phyloP scores from a whole-genome alignment of 2,113 vertebrate genomes.

The Pomatostomus ruficeps region DNA sequence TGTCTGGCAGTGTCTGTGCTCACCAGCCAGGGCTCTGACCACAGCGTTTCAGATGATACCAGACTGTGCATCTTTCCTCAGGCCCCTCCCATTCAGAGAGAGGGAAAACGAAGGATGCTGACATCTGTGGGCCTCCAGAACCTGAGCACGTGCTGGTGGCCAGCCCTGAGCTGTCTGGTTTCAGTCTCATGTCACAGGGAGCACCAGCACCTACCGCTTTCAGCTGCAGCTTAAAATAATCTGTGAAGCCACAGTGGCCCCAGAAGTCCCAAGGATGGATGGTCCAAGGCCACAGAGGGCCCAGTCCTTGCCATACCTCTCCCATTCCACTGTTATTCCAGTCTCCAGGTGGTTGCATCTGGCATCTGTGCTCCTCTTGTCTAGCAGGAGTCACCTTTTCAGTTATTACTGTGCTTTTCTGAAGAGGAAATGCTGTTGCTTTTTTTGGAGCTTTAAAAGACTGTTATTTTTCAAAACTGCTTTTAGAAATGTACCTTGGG shows the following conservation, averaged over 20 bases:
- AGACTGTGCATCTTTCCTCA: neutral
- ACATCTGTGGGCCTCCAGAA: neutral
- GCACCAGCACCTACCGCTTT: rapidly evolving
- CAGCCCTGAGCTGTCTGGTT: neutral
- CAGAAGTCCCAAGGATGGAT: neutral
- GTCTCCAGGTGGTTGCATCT: neutral
- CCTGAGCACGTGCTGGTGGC: neutral
- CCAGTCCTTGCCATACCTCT: rapidly evolving
- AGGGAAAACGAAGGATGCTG: neutral
- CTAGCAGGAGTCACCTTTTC: neutral
- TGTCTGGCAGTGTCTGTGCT: neutral
- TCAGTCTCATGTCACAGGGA: neutral
- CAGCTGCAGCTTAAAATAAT: neutral
- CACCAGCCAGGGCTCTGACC: neutral
- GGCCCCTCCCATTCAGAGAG: neutral
- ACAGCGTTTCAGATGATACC: rapidly evolving
- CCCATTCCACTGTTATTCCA: neutral
- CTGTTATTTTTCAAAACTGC: neutral
- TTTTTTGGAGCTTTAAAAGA: neutral
- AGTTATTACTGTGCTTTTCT: neutral
- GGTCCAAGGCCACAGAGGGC: neutral
- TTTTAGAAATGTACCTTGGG: neutral
- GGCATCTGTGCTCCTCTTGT: neutral
- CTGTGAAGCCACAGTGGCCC: neutral
- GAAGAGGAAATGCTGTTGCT: neutral